Base-by-base conservation (phyloP, 37 sponge, comb jelly and placozoan species). In the Eunapius fragilis region DNA sequence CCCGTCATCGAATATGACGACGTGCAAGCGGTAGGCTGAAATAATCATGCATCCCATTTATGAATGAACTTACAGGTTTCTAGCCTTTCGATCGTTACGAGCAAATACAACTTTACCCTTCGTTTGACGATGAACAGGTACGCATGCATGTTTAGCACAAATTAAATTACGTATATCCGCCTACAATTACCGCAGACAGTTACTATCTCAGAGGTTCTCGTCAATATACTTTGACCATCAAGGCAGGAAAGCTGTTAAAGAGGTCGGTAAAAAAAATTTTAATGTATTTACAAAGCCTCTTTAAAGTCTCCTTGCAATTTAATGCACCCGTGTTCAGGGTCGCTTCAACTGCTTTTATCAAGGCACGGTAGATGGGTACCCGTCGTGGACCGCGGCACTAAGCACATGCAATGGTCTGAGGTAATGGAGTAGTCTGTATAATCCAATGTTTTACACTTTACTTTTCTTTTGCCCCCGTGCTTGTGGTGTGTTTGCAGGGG, bases 261-360 rank as follows among this genome's bases (percentile, higher is more conserved):
- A 47, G 69, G 85, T 82, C 68, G 48, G 79, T 26, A 2, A 3
- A 41, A 9, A 41, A 6, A 41, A 41, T 41, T 9, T 9, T 3
- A 9, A 9, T 9, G 41, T 6, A 41, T 41, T 41, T 41, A n/a
- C n/a, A n/a, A n/a, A n/a, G n/a, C n/a, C n/a, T 41, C 6, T 41
- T 41, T 41, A 41, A 41, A 41, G n/a, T n/a, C n/a, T n/a, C n/a
- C n/a, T 41, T 41, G 3, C 41, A 41, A 3, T 41, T 41, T 6
- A 41, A 9, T 3, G 41, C 25, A n/a, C 74, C 68, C 70, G 13
- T n/a, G n/a, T n/a, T n/a, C 79, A 93, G 93, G 87, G 83, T 33
- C 86, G 81, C 30, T 71, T 77, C 35, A 94, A 94, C 84, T 94
- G 95, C 80, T 94, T 84, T 83, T 94, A 94, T 67, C 95, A 94